Conservation (phyloP, 2,113 vertebrate genomes). For the Silurus meridionalis region DNA sequence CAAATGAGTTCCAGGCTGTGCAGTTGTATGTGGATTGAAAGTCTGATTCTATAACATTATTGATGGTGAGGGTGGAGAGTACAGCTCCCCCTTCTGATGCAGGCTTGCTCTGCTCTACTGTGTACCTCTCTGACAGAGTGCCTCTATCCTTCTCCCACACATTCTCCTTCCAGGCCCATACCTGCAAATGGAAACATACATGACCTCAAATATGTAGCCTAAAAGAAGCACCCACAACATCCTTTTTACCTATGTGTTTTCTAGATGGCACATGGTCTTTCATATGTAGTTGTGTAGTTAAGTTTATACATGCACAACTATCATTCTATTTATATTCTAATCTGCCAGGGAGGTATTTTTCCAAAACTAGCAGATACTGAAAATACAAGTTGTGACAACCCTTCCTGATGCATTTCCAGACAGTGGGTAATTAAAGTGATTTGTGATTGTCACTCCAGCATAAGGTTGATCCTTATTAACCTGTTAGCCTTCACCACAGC, state of each 20-base stretch:
- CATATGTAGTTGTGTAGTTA: background rate
- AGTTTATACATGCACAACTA: background rate
- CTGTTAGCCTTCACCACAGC: no score
- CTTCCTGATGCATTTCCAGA: background rate
- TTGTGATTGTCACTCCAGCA: background rate
- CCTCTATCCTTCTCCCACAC: conserved; percentile 87
- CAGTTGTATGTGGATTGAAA: conserved; percentile 96
- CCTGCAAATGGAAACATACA: conserved; percentile 66
- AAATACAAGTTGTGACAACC: background rate
- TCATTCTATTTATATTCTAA: background rate
- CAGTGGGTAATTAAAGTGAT: background rate
- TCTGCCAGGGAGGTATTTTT: background rate
- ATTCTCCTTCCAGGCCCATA: conserved; percentile 97
- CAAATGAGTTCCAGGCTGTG: conserved; percentile 94
- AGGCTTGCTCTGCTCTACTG: conserved; percentile 85
- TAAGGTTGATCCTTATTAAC: no score
- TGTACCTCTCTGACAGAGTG: conserved; percentile 86
- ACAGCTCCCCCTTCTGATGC: conserved; percentile 77
- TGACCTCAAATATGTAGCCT: background rate
- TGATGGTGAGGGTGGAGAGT: conserved; percentile 93
- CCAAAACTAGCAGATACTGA: background rate
- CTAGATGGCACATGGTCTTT: background rate
- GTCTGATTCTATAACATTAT: conserved; percentile 89
- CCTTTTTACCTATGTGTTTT: background rate
- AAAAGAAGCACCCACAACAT: background rate